Evolutionary conservation across 2,888 invertebrate genomes (phyloP).

Genomic region (Catocala sponsa): DNA sequence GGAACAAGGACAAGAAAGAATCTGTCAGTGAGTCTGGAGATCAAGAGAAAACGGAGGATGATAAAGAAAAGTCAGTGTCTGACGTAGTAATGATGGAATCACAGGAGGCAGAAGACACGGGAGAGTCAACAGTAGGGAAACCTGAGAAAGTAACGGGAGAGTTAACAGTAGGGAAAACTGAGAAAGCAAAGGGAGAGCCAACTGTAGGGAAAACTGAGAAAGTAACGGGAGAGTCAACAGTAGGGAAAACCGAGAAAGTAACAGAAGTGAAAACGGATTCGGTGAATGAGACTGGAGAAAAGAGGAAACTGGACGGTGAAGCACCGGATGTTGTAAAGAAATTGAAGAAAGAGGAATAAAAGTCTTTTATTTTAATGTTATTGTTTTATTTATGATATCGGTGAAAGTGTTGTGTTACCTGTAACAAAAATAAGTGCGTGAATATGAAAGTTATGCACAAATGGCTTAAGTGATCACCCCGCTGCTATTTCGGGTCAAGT

Average conservation of each 20-base stretch:
- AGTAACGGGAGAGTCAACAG: not conserved
- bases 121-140: constrained; percentile 11
- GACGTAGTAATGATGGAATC: not conserved
- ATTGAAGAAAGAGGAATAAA: constrained; percentile 40
- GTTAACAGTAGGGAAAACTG: not conserved
- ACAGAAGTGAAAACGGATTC: not conserved
- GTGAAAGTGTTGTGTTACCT: not conserved
- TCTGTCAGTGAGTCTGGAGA: not conserved
- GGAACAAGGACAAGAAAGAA: not conserved
- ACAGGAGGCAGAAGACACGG: not conserved
- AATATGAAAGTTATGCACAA: no score
- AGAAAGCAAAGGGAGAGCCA: not conserved
- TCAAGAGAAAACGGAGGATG: not conserved
- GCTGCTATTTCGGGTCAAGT: no score
- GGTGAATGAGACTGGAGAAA: constrained; percentile 13
- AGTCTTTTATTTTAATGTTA: constrained; percentile 19
- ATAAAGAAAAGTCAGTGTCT: no score
- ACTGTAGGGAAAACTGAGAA: constrained; percentile 2
- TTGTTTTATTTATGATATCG: constrained; percentile 37
- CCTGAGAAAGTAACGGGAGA: not conserved
- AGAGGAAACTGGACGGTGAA: constrained; percentile 33
- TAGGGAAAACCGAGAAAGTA: not conserved
- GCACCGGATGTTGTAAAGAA: constrained; percentile 32
- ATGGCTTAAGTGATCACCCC: no score
- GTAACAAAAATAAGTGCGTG: constrained; percentile 10